Evolutionary conservation across 2,888 invertebrate genomes (phyloP), one percentile per base, ranked within the genome.

Genomic region (Oscheius sp.): DNA sequence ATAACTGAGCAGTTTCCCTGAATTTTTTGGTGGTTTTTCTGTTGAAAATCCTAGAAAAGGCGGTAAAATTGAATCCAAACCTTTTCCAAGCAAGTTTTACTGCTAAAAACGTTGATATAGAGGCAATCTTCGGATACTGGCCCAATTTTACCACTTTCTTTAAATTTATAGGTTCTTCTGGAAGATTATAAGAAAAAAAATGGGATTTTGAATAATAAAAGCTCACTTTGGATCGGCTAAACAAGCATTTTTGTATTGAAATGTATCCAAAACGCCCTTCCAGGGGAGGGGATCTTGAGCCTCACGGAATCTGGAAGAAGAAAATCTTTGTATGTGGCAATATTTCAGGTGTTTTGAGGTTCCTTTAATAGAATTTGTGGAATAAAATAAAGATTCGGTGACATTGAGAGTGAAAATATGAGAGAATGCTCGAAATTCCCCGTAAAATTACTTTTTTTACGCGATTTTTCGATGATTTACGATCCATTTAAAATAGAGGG

Each of bases 1-100:
- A 79, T 74, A 6, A 79, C 75, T 0, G 77, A 58, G 46, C 79
- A 79, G 16, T 70, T 72, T 13, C 74, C 77, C 79, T 79, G 53
- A 16, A 72, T 29, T n/a, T n/a, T n/a, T 13, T 16, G 45, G 18
- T 43, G 9, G n/a, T 49, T 49, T 49, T 49, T n/a, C n/a, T n/a
- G n/a, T n/a, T n/a, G n/a, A n/a, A n/a, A n/a, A n/a, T n/a, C n/a
- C n/a, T n/a, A n/a, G n/a, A n/a, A n/a, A n/a, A n/a, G n/a, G n/a
- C n/a, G n/a, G n/a, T n/a, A n/a, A n/a, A n/a, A n/a, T n/a, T n/a
- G n/a, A n/a, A n/a, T n/a, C n/a, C 49, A 1, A 23, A 71, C 74
- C 58, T 74, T 58, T 23, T 72, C 21, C 9, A 77, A 23, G 23
- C 77, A 77, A n/a, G 55, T 66, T 3, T 59, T 13, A 58, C 70